Evolutionary conservation across 23 tunicate genomes (phyloP), one percentile per base, ranked within the genome.

Genomic region (Oikopleura dioica): DNA sequence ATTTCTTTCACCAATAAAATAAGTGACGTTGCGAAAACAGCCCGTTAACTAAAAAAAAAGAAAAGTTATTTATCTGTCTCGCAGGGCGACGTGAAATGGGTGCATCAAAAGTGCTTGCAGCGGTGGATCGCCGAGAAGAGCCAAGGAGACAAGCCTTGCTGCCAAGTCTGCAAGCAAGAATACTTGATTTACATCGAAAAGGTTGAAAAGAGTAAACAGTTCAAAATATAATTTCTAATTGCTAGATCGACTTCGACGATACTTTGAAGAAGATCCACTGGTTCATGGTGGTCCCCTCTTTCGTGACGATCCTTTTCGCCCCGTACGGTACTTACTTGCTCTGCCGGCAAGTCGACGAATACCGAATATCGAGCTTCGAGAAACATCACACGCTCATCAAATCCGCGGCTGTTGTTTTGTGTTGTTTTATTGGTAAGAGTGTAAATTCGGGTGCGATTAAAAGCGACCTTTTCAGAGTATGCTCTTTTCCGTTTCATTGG

Each of bases 121-220:
- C 78, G 81, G 37, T 89, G 96, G 96, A 80, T 89, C 28, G 29
- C 76, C 30, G 88, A 89, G 37, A 77, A 85, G 50, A 69, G 38
- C 36, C 84, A 79, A 35, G 72, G 72, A 24, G 82, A 76, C 34
- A 76, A 4, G 1, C 76, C 87, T 1, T 75, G 75, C 33, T 89
- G 96, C 78, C 80, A 78, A 77, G 92, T 89, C 33, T 89, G 96
- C 51, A 89, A 89, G 68, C 92, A 89, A 76, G 76, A 79, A 91
- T 88, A 37, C 33, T 23, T 12, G 5, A 31, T 63, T 28, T 12
- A 31, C 33, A 23, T 12, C 4, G 72, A 63, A 44, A 44, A 9
- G 55, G 16, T 44, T 44, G 9, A 44, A 9, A 44, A 44, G 16
- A 44, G 55, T 44, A 16, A 9, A 44, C 16, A 44, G 16, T 44